These are phyloP conservation scores for Discoglossus pictus DNA, from an alignment of 2,797 vertebrate species.

Conservation along the genomic window DNA sequence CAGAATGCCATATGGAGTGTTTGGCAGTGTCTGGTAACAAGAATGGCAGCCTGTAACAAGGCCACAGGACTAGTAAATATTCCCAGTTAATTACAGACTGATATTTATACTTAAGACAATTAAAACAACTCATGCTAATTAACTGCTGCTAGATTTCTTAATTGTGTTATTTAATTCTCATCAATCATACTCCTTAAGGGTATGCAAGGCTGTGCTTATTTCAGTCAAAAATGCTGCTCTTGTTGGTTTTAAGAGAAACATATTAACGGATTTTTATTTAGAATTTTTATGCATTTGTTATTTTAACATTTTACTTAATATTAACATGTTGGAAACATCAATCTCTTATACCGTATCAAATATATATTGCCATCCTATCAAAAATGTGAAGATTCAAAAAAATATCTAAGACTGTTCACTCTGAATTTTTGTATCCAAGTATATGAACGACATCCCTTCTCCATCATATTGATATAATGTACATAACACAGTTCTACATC, in stretches of 20 bases:
- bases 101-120: conserved; percentile 32
- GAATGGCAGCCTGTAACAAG: conserved; percentile 58
- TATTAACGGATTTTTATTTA: background rate
- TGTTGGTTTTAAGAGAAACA: background rate
- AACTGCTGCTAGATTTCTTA: conserved; percentile 9
- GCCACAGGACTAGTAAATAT: conserved; percentile 56
- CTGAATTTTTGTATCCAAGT: no score
- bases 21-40: conserved; percentile 57
- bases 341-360: no score
- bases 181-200: conserved; percentile 53
- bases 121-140: conserved; percentile 57
- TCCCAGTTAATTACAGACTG: conserved; percentile 68
- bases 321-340: no score
- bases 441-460: no score
- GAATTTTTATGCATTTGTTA: background rate
- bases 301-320: conserved; percentile 14
- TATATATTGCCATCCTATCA: no score
- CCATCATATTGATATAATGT: no score
- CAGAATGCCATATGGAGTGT: conserved; percentile 66
- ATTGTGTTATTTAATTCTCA: conserved; percentile 54
- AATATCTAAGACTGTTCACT: no score
- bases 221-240: background rate
- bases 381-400: no score
- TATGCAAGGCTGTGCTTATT: background rate
- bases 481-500: no score